phyloP scores from a whole-genome alignment of 1,140 invertebrate genomes.

The Lepeophtheirus salmonis region DNA sequence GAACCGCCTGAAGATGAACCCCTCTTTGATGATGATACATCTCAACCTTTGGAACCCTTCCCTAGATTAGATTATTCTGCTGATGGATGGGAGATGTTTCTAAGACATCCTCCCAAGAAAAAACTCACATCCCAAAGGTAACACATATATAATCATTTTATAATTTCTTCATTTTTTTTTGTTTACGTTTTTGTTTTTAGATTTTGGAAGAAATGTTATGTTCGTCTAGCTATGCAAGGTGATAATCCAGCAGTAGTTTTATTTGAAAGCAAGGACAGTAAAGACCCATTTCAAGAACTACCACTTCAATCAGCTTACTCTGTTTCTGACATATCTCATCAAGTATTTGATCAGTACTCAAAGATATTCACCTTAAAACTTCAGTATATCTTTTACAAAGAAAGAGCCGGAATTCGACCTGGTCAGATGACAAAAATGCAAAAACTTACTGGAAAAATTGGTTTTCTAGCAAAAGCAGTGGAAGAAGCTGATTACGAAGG shows the following conservation, averaged over 20 bases:
- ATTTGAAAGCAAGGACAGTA: constrained; percentile 60
- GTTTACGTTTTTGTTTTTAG: constrained; percentile 31
- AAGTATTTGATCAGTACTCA: constrained; percentile 93
- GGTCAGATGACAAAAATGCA: constrained; percentile 76
- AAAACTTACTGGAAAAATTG: constrained; percentile 67
- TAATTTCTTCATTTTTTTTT: background rate
- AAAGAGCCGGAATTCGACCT: constrained; percentile 81
- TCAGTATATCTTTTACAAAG: constrained; percentile 96
- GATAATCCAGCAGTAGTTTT: constrained; percentile 68
- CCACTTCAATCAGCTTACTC: constrained; percentile 81
- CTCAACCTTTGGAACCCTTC: constrained; percentile 78
- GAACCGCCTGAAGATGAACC: constrained; percentile 31
- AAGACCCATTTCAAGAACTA: constrained; percentile 79
- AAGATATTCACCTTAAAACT: constrained; percentile 98
- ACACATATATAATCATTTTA: background rate
- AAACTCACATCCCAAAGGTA: constrained; percentile 80
- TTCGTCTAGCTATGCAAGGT: constrained; percentile 52
- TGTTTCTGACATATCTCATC: constrained; percentile 57
- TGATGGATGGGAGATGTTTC: constrained; percentile 90
- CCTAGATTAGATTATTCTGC: constrained; percentile 53
- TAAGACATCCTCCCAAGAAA: constrained; percentile 91
- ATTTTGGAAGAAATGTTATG: constrained; percentile 94
- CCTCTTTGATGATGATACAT: constrained; percentile 81
- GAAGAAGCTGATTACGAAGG: constrained; percentile 79
- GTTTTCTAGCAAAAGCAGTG: constrained; percentile 81